These are phyloP conservation scores for Ptychoptera contaminata DNA, from an alignment of 2,888 invertebrate species.

Conservation along the genomic window DNA sequence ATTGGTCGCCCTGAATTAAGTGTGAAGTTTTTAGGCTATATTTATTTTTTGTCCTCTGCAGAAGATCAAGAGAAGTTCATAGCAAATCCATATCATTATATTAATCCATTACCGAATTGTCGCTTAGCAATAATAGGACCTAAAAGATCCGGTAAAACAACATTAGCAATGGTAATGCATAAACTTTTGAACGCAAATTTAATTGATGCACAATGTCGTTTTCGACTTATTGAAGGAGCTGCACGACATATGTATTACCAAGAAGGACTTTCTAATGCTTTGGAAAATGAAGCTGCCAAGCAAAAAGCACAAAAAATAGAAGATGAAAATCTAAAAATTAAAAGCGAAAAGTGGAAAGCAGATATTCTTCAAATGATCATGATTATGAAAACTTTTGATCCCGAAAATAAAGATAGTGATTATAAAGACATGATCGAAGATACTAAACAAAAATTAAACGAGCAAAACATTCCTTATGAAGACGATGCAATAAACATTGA, in stretches of 20 bases:
- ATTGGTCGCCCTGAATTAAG: slow-evolving; percentile 38
- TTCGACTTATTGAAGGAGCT: slow-evolving; percentile 30
- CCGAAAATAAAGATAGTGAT: too few relatives aligned
- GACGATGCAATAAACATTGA: too few relatives aligned
- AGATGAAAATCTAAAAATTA: too few relatives aligned
- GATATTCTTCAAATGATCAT: too few relatives aligned
- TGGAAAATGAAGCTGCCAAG: too few relatives aligned
- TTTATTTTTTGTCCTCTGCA: slow-evolving; percentile 40
- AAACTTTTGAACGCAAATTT: slow-evolving; percentile 25
- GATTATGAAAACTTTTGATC: too few relatives aligned
- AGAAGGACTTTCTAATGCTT: too few relatives aligned
- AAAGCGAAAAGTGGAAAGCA: too few relatives aligned
- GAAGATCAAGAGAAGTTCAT: slow-evolving; percentile 37
- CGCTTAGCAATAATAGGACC: slow-evolving; percentile 45
- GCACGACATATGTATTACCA: slow-evolving; percentile 2
- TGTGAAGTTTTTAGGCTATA: slow-evolving; percentile 42
- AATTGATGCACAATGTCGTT: slow-evolving; percentile 22
- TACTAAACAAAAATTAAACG: too few relatives aligned
- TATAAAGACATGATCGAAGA: too few relatives aligned
- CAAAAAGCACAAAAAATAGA: too few relatives aligned
- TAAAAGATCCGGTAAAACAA: slow-evolving; percentile 40
- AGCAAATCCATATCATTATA: slow-evolving; percentile 43
- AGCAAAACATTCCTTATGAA: too few relatives aligned
- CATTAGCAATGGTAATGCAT: slow-evolving; percentile 26
- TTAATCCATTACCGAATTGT: slow-evolving; percentile 39